Conservation (phyloP, 1,140 invertebrate species). For the Calliphora vicina region DNA sequence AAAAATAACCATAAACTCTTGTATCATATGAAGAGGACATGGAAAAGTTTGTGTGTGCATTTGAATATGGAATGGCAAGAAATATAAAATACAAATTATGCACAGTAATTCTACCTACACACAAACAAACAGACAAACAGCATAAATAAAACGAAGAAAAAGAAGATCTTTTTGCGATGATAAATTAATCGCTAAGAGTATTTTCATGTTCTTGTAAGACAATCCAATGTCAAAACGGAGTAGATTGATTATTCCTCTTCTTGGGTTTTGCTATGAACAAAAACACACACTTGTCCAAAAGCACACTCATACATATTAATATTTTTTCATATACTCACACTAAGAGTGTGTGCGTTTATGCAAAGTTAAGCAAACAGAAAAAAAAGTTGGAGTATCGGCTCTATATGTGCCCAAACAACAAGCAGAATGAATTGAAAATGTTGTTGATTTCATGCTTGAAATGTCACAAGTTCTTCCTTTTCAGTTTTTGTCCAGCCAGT, state of each 20-base stretch:
- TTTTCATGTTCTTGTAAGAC: constrained; percentile 59
- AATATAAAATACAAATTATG: not conserved
- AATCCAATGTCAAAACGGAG: constrained; percentile 56
- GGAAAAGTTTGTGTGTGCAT: too few species aligned
- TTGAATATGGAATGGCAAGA: too few species aligned
- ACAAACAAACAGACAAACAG: too few species aligned
- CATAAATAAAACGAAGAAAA: not conserved
- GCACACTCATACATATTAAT: not conserved
- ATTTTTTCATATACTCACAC: not conserved
- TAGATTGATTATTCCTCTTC: constrained; percentile 56
- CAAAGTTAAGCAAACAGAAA: not conserved
- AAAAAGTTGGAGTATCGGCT: not conserved
- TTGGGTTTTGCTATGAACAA: constrained; percentile 25
- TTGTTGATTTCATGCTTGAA: constrained; percentile 45
- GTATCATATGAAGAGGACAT: not conserved
- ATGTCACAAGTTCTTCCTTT: constrained; percentile 49
- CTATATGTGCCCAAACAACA: not conserved
- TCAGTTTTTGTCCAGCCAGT: constrained; percentile 29
- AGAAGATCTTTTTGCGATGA: constrained; percentile 60
- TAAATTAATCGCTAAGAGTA: constrained; percentile 62
- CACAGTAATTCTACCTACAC: not conserved
- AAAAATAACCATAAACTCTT: not conserved
- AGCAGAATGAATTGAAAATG: constrained; percentile 30
- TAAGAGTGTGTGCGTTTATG: not conserved
- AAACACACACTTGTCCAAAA: not conserved